phyloP scores from a whole-genome alignment of 1,140 invertebrate species.

The Lamellibrachia luymesi region DNA sequence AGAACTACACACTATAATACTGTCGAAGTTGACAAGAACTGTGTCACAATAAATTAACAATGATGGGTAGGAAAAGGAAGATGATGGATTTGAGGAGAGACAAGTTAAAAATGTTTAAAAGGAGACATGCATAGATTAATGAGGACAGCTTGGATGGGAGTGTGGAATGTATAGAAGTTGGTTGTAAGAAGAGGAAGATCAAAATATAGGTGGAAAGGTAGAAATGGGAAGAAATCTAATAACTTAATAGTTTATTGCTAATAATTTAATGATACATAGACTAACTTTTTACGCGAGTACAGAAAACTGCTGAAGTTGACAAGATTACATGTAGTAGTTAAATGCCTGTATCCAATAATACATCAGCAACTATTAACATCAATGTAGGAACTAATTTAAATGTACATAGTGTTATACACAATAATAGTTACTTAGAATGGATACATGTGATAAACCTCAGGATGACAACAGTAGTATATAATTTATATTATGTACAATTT shows the following conservation, averaged over 20 bases:
- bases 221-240: too few species aligned
- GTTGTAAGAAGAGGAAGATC: too few species aligned
- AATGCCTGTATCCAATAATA: not conserved
- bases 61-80: not conserved
- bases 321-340: not conserved
- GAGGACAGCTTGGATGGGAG: too few species aligned
- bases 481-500: not conserved
- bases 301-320: not conserved
- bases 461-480: not conserved
- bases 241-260: too few species aligned
- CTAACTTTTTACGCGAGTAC: not conserved
- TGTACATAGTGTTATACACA: not conserved
- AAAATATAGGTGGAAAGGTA: too few species aligned
- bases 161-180: too few species aligned
- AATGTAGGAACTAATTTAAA: not conserved
- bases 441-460: not conserved
- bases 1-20: not conserved
- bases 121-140: too few species aligned
- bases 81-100: not conserved
- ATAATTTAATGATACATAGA: too few species aligned
- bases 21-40: not conserved
- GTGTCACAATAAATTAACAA: not conserved
- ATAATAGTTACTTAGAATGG: not conserved
- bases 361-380: not conserved
- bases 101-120: too few species aligned